These are phyloP conservation scores for Trimorus sp. DNA, from an alignment of 2,888 invertebrate species.

Conservation along the genomic window DNA sequence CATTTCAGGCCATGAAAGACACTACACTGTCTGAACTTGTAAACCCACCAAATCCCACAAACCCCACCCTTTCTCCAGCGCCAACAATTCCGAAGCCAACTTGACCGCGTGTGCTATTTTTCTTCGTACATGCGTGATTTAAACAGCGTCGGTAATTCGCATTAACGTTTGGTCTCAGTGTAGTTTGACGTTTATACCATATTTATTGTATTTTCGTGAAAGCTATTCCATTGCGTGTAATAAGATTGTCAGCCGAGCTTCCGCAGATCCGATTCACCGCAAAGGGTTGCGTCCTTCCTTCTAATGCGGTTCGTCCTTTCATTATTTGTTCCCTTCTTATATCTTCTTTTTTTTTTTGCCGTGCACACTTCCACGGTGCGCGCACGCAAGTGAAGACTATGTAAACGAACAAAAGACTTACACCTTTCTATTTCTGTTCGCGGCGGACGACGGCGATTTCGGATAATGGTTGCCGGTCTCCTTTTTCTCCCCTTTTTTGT, in stretches of 20 bases:
- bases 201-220: constrained; percentile 64
- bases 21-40: no score
- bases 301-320: constrained; percentile 56
- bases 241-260: constrained; percentile 70
- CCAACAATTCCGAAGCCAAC: no score
- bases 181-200: constrained; percentile 50
- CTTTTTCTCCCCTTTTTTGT: constrained; percentile 68
- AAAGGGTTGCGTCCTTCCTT: constrained; percentile 64
- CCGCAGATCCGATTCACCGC: constrained; percentile 66
- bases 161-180: constrained; percentile 29
- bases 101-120: no score
- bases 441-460: constrained; percentile 68
- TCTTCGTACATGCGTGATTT: constrained; percentile 21
- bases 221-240: constrained; percentile 71
- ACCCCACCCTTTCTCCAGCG: no score
- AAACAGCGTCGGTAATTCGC: constrained; percentile 36
- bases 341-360: constrained; percentile 39
- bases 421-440: constrained; percentile 68
- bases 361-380: constrained; percentile 53
- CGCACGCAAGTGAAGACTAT: constrained; percentile 59
- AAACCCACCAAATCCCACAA: no score
- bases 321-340: constrained; percentile 57
- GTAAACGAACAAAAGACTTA: constrained; percentile 68
- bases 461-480: constrained; percentile 70
- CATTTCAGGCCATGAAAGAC: no score